Evolutionary conservation across 2,888 invertebrate genomes (phyloP).

Genomic region (Caenorhabditis sp.): DNA sequence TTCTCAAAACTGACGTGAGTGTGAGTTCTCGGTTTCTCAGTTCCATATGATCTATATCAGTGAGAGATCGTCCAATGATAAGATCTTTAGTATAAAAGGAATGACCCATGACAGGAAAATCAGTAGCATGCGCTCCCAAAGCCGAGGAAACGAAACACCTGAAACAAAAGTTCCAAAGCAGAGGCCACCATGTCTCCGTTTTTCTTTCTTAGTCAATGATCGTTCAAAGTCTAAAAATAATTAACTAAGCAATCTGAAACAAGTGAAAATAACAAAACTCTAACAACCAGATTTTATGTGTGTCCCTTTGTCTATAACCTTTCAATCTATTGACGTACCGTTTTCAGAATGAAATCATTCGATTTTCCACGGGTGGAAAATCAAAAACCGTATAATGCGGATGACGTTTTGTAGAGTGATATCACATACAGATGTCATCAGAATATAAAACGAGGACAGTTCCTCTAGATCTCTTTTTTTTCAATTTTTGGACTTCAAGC

Average conservation of each 20-base stretch:
- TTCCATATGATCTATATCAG: constrained; percentile 14
- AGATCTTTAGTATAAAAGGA: constrained; percentile 34
- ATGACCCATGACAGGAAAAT: background rate
- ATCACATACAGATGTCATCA: too few relatives aligned
- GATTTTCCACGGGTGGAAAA: background rate
- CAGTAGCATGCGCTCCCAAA: constrained; percentile 53
- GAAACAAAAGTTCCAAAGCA: constrained; percentile 67
- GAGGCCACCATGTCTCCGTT: constrained; percentile 52
- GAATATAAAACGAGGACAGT: constrained; percentile 14
- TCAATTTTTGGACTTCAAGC: too few relatives aligned
- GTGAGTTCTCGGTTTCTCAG: constrained; percentile 36
- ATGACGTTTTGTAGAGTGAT: too few relatives aligned
- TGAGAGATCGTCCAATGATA: constrained; percentile 9
- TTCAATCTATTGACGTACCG: constrained; percentile 28
- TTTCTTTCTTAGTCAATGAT: constrained; percentile 19
- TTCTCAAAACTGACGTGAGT: constrained; percentile 47
- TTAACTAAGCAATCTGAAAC: constrained; percentile 38
- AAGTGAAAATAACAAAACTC: constrained; percentile 27
- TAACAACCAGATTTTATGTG: constrained; percentile 3
- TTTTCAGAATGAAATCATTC: constrained; percentile 3
- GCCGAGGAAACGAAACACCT: constrained; percentile 64
- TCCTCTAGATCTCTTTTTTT: too few relatives aligned
- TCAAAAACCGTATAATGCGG: background rate
- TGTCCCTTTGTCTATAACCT: constrained; percentile 29
- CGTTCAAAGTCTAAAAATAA: constrained; percentile 24